phyloP scores from a whole-genome alignment of 2,888 invertebrate species.

The Amblyjoppa fuscipennis region DNA sequence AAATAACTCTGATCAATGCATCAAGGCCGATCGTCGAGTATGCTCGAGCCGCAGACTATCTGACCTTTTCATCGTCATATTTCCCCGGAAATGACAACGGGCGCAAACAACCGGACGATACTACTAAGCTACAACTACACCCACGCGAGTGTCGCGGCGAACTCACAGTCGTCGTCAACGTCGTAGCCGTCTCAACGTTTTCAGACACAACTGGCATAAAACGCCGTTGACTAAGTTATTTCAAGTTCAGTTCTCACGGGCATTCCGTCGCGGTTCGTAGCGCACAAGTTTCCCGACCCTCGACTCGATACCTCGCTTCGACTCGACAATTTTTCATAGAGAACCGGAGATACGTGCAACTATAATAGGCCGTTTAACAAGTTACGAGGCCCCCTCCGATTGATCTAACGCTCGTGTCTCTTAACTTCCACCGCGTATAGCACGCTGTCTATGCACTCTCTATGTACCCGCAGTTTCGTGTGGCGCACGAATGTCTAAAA shows the following conservation, averaged over 20 bases:
- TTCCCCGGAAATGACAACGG: background rate
- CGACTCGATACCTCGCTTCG: slow-evolving; percentile 4
- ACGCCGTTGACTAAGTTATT: slow-evolving; percentile 24
- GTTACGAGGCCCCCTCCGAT: slow-evolving; percentile 47
- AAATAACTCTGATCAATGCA: slow-evolving; percentile 13
- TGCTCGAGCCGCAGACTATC: slow-evolving; percentile 1
- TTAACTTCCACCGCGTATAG: slow-evolving; percentile 25
- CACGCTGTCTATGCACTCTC: slow-evolving; percentile 1
- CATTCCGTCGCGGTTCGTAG: slow-evolving; percentile 10
- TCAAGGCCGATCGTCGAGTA: no score
- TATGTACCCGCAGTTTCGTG: slow-evolving; percentile 25
- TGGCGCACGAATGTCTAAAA: slow-evolving; percentile 58
- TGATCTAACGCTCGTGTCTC: slow-evolving; percentile 35
- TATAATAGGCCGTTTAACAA: slow-evolving; percentile 42
- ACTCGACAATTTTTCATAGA: slow-evolving; percentile 12
- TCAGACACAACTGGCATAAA: slow-evolving; percentile 20
- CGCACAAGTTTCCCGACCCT: slow-evolving; percentile 2
- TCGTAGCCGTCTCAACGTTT: slow-evolving; percentile 3
- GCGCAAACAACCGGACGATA: background rate
- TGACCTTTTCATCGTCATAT: slow-evolving; percentile 11
- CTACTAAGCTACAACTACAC: background rate
- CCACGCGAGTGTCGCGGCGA: background rate
- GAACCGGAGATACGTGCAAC: slow-evolving; percentile 1
- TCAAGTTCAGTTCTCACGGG: slow-evolving; percentile 40
- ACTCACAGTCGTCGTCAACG: background rate